Conservation (phyloP, 2,113 vertebrate genomes). For the Oceanites oceanicus region DNA sequence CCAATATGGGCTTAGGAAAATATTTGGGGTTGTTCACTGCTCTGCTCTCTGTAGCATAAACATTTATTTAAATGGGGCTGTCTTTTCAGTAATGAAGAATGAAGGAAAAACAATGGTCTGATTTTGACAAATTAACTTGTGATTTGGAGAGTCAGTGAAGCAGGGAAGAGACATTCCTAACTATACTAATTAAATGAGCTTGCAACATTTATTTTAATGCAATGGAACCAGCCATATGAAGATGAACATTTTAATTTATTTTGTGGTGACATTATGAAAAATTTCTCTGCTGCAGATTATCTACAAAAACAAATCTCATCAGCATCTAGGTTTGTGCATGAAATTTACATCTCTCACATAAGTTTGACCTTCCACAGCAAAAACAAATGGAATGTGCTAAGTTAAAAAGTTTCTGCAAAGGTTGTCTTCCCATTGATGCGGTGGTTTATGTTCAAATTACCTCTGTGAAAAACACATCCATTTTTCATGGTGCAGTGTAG, state of each 20-base stretch:
- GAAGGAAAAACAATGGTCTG: conserved; percentile 89
- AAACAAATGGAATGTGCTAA: conserved; percentile 74
- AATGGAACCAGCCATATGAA: conserved; percentile 88
- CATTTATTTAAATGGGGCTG: conserved; percentile 88
- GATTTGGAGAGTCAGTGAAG: conserved; percentile 89
- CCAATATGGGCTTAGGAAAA: conserved; percentile 75
- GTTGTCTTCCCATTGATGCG: conserved; percentile 75
- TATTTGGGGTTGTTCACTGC: conserved; percentile 81
- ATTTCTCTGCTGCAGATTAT: conserved; percentile 82
- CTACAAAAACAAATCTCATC: conserved; percentile 87
- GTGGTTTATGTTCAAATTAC: conserved; percentile 80
- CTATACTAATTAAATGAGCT: conserved; percentile 91
- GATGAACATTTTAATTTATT: conserved; percentile 92
- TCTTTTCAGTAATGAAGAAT: conserved; percentile 88
- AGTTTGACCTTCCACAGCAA: conserved; percentile 79
- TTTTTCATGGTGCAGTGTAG: conserved; percentile 77
- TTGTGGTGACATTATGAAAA: conserved; percentile 87
- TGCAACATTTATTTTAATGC: conserved; percentile 91
- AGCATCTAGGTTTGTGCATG: conserved; percentile 78
- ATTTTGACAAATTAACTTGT: conserved; percentile 92
- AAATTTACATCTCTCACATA: conserved; percentile 79
- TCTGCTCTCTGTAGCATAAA: conserved; percentile 85
- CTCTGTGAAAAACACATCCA: conserved; percentile 79
- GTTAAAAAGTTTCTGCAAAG: conserved; percentile 79
- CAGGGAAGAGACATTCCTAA: conserved; percentile 86